Evolutionary conservation across 2,797 vertebrate genomes (phyloP).

Genomic region (Poeciliopsis infans): DNA sequence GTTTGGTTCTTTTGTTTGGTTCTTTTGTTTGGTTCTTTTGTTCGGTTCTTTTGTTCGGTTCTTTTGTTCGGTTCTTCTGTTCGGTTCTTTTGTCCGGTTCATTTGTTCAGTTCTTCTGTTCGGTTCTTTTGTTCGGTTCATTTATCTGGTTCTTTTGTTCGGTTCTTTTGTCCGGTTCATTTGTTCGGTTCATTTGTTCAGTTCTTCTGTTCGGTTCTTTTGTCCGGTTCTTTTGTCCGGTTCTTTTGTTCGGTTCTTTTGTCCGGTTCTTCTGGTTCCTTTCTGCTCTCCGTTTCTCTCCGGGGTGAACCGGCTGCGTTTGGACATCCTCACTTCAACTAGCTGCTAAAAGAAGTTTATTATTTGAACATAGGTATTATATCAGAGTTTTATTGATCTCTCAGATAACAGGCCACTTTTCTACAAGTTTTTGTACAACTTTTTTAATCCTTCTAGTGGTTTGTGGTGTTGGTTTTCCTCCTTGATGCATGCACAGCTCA

Average conservation of each 20-base stretch:
- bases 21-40: too few species aligned
- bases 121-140: too few species aligned
- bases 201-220: not conserved
- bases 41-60: not conserved
- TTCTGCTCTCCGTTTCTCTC: conserved; percentile 16
- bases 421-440: conserved; percentile 61
- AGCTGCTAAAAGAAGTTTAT: conserved; percentile 25
- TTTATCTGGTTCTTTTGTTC: too few species aligned
- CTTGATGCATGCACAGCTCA: conserved; percentile 46
- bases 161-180: not conserved
- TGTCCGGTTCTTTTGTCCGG: too few species aligned
- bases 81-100: too few species aligned
- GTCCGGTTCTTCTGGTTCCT: not conserved
- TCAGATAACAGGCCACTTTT: conserved; percentile 45
- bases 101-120: not conserved
- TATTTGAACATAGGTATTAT: conserved; percentile 35
- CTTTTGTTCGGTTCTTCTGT: too few species aligned
- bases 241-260: not conserved
- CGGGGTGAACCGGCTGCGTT: conserved; percentile 19
- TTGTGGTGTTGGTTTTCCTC: conserved; percentile 41
- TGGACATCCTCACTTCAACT: conserved; percentile 15
- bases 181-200: not conserved
- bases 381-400: conserved; percentile 41
- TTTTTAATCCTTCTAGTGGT: conserved; percentile 46
- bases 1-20: too few species aligned